These are phyloP conservation scores for Salpingus planirostris DNA, from an alignment of 2,888 invertebrate species.

Conservation along the genomic window DNA sequence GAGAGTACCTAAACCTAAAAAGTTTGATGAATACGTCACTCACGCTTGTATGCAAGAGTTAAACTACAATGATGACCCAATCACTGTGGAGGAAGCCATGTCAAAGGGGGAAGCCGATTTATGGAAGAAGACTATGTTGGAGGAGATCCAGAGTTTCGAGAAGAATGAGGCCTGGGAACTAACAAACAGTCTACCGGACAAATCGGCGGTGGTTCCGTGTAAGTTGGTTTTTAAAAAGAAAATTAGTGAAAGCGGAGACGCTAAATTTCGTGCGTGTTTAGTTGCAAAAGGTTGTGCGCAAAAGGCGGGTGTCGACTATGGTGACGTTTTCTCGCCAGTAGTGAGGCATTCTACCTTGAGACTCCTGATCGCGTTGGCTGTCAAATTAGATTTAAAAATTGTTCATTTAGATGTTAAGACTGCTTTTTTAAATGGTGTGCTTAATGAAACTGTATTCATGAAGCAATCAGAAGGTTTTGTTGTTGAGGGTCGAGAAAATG, in stretches of 20 bases:
- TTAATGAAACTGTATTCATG: constrained; percentile 19
- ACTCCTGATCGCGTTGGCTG: constrained; percentile 19
- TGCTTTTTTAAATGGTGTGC: constrained; percentile 19
- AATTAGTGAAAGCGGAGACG: constrained; percentile 15
- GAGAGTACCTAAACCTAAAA: neutral
- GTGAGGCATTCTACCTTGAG: constrained; percentile 14
- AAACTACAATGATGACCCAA: neutral
- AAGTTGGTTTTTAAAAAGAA: constrained; percentile 29
- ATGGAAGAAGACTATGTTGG: constrained; percentile 23
- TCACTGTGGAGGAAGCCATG: constrained; percentile 17
- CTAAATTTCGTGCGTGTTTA: constrained; percentile 19
- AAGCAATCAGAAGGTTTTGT: constrained; percentile 10
- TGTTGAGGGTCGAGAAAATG: neutral
- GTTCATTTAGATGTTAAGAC: constrained; percentile 16
- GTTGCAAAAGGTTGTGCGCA: constrained; percentile 23
- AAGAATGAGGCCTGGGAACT: constrained; percentile 26
- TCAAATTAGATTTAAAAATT: constrained; percentile 14
- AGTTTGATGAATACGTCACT: neutral
- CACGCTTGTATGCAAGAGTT: neutral
- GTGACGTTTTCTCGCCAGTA: constrained; percentile 21
- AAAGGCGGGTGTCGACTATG: constrained; percentile 17
- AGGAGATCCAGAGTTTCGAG: constrained; percentile 23
- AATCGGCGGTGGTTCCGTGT: constrained; percentile 21
- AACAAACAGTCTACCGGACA: constrained; percentile 15
- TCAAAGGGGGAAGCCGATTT: constrained; percentile 16